Evolutionary conservation across 1,140 invertebrate species (phyloP).

Genomic region (Drosophila insularis): DNA sequence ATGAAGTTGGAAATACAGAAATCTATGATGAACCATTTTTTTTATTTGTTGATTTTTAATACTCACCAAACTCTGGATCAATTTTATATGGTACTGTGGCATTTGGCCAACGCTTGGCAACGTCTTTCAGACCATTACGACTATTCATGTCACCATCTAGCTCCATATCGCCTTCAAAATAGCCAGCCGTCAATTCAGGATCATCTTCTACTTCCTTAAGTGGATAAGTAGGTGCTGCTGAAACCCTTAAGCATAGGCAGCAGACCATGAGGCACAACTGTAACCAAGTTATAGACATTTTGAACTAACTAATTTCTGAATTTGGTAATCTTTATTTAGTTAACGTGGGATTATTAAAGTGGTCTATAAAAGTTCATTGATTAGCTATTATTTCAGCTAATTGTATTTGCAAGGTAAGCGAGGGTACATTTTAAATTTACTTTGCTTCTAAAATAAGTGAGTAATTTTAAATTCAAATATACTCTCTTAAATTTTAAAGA

Average conservation of each 20-base stretch:
- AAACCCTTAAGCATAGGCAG: constrained; percentile 11
- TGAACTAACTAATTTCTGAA: constrained; percentile 35
- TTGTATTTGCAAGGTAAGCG: neutral
- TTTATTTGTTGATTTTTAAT: neutral
- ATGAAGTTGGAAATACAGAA: too few species aligned
- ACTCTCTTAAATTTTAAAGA: too few species aligned
- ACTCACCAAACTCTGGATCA: constrained; percentile 62
- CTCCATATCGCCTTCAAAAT: constrained; percentile 63
- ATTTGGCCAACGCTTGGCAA: constrained; percentile 52
- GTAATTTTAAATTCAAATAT: too few species aligned
- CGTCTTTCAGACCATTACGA: constrained; percentile 35
- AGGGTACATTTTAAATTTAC: neutral
- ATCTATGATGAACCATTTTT: too few species aligned
- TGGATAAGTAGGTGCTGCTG: constrained; percentile 18
- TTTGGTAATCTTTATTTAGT: constrained; percentile 22
- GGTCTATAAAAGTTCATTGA: constrained; percentile 17
- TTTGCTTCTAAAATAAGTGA: too few species aligned
- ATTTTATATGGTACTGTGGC: constrained; percentile 82
- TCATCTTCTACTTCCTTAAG: constrained; percentile 27
- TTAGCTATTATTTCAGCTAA: neutral
- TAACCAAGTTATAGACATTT: constrained; percentile 32
- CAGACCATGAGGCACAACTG: constrained; percentile 23
- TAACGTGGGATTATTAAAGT: constrained; percentile 11
- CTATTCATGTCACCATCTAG: constrained; percentile 21
- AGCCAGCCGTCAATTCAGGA: constrained; percentile 60